These are phyloP conservation scores for Tipula vernalis DNA, from an alignment of 2,888 invertebrate species.

Conservation along the genomic window DNA sequence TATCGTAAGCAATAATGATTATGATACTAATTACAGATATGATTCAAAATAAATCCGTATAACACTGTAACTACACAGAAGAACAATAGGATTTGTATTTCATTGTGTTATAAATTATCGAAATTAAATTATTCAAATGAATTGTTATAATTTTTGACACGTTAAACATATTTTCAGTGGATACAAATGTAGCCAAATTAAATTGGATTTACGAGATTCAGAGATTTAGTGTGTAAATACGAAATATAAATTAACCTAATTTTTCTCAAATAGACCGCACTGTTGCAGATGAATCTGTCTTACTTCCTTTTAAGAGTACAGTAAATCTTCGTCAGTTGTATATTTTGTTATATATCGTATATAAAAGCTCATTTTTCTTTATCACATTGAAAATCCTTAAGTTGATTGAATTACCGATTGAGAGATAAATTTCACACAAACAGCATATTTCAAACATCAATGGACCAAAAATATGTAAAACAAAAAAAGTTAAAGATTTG, in stretches of 20 bases:
- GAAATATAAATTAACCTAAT: neutral
- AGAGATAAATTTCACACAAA: neutral
- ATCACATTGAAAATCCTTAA: neutral
- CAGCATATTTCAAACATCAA: neutral
- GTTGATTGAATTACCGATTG: neutral
- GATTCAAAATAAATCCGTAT: neutral
- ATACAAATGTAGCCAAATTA: neutral
- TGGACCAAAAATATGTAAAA: neutral
- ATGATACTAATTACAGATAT: neutral
- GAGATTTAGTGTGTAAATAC: neutral
- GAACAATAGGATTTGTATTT: neutral
- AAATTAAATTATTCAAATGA: neutral
- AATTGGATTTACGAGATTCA: neutral
- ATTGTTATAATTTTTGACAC: neutral
- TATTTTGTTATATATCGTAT: neutral
- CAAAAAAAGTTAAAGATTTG: neutral
- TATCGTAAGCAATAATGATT: neutral
- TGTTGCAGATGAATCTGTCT: neutral
- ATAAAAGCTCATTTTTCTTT: neutral
- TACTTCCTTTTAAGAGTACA: neutral
- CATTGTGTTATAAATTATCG: neutral
- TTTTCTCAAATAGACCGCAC: neutral
- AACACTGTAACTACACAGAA: neutral
- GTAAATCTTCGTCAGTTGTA: neutral
- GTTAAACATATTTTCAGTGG: neutral